Conservation (phyloP, 2,113 vertebrate species). For the Lasiurus cinereus region DNA sequence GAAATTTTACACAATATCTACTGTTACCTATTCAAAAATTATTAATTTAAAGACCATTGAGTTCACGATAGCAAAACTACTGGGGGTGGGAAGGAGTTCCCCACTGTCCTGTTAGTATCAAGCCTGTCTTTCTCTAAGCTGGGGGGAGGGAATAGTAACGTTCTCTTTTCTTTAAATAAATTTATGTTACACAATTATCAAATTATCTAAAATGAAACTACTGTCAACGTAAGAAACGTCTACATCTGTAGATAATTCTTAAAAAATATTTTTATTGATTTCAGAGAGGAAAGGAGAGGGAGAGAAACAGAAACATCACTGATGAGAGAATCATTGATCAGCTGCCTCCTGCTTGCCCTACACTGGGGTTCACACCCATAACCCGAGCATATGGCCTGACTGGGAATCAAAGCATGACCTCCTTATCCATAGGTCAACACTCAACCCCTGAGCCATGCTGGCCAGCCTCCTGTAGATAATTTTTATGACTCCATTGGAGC, state of each 20-base stretch:
- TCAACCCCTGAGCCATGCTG: no score
- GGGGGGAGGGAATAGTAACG: no score
- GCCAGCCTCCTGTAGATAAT: background rate
- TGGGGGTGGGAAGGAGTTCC: background rate
- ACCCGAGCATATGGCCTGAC: no score
- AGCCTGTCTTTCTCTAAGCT: background rate
- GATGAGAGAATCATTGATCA: no score
- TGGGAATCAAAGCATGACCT: no score
- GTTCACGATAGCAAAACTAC: background rate
- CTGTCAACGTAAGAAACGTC: background rate
- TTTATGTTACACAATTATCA: background rate
- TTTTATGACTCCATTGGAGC: background rate
- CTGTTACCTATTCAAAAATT: background rate
- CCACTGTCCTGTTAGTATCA: background rate
- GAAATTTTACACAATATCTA: background rate
- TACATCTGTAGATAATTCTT: background rate
- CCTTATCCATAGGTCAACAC: no score
- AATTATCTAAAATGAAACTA: no score
- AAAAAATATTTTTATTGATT: no score
- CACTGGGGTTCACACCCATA: no score
- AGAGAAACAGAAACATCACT: no score
- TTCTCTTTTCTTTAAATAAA: background rate
- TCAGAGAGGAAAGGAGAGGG: no score
- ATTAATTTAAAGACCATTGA: background rate
- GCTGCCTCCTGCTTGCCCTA: no score